Conservation (phyloP, 2,113 vertebrate genomes). For the Lethenteron reissneri region DNA sequence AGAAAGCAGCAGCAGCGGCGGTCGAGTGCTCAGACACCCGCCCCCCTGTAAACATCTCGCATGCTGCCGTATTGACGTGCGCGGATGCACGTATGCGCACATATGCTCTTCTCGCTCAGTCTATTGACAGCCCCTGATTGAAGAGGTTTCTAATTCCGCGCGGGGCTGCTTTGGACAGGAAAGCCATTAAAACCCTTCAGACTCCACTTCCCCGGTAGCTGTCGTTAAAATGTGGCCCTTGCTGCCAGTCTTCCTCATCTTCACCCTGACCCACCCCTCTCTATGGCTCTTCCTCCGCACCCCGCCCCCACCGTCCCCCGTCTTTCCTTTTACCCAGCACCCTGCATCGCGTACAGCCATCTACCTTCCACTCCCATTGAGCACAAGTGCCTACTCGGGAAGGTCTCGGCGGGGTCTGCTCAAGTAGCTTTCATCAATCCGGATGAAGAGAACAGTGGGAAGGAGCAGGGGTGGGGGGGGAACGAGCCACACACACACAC, state of each 20-base stretch:
- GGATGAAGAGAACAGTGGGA: not conserved
- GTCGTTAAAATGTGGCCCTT: not conserved
- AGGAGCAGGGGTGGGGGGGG: not conserved
- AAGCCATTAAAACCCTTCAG: conserved; percentile 1
- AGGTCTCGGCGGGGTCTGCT: not conserved
- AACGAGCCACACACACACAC: not conserved
- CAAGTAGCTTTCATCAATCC: not conserved
- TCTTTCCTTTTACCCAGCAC: not conserved
- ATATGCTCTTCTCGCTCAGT: no score
- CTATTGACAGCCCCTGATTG: not conserved
- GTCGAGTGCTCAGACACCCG: no score
- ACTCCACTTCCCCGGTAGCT: not conserved
- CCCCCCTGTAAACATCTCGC: no score
- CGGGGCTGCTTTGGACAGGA: not conserved
- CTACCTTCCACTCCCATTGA: no score
- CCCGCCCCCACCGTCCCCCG: not conserved
- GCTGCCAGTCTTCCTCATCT: not conserved
- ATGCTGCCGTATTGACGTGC: no score
- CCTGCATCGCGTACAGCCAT: no score
- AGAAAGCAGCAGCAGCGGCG: no score
- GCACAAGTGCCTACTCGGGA: no score
- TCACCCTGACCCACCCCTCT: conserved; percentile 1
- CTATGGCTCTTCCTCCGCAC: not conserved
- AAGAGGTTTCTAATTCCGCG: not conserved
- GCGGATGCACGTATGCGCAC: no score